Evolutionary conservation across 2,113 vertebrate species (phyloP).

Genomic region (Salvelinus namaycush): DNA sequence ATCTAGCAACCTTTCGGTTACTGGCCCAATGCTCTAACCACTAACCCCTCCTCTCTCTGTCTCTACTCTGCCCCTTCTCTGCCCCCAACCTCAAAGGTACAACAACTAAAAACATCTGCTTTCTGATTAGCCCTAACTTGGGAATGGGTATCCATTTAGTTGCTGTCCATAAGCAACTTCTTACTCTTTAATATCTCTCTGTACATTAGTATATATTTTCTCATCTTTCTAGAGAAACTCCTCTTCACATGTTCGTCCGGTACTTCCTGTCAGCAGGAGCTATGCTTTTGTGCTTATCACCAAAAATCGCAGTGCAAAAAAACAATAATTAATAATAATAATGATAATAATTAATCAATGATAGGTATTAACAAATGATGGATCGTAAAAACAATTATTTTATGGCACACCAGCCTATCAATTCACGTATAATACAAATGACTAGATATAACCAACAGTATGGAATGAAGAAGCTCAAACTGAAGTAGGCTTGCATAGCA

Average conservation of each 20-base stretch:
- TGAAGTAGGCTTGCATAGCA: constrained; percentile 96
- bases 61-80: constrained; percentile 22
- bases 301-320: constrained; percentile 99
- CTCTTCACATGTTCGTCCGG: constrained; percentile 90
- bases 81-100: constrained; percentile 29
- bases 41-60: too few species aligned
- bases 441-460: constrained; percentile 89
- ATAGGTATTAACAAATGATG: constrained; percentile 83
- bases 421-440: constrained; percentile 99
- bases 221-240: constrained; percentile 87
- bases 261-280: constrained; percentile 98
- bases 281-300: constrained; percentile 99
- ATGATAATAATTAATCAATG: constrained; percentile 66
- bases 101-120: constrained; percentile 33
- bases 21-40: too few species aligned
- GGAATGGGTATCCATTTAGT: constrained; percentile 41
- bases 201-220: constrained; percentile 80
- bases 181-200: constrained; percentile 78
- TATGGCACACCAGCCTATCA: constrained; percentile 97
- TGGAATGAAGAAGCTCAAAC: constrained; percentile 82
- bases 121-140: constrained; percentile 40
- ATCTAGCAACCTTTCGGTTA: too few species aligned
- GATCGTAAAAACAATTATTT: constrained; percentile 93
- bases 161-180: constrained; percentile 54
- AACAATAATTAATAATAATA: constrained; percentile 83